phyloP scores from a whole-genome alignment of 2,797 vertebrate species.

The Gadopsis marmoratus region DNA sequence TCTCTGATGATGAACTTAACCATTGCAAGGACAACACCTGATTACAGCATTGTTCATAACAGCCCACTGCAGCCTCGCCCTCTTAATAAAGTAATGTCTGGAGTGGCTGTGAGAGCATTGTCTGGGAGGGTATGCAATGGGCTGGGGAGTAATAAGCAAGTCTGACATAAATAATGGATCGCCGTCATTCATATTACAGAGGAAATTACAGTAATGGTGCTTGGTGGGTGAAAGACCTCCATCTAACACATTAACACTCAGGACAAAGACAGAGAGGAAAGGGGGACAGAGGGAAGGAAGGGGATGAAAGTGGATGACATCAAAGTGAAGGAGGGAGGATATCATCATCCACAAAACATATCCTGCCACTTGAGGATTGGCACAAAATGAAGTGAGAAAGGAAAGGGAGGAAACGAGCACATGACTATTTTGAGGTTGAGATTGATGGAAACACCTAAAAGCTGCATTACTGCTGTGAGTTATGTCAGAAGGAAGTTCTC shows the following conservation, averaged over 20 bases:
- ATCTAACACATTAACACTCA: constrained; percentile 85
- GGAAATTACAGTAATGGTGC: constrained; percentile 88
- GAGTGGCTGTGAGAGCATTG: constrained; percentile 77
- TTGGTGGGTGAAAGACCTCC: constrained; percentile 83
- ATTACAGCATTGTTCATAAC: constrained; percentile 63
- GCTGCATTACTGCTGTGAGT: constrained; percentile 58
- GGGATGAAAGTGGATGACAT: constrained; percentile 68
- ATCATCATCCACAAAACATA: constrained; percentile 66
- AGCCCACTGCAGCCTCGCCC: constrained; percentile 66
- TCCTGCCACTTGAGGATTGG: constrained; percentile 60
- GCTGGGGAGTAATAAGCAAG: constrained; percentile 81
- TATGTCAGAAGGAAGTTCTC: constrained; percentile 68
- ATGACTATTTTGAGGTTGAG: constrained; percentile 74
- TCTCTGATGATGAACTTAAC: constrained; percentile 58
- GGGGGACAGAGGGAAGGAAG: constrained; percentile 64
- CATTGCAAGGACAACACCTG: constrained; percentile 62
- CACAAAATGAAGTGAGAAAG: constrained; percentile 65
- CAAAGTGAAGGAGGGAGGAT: constrained; percentile 56
- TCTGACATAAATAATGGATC: constrained; percentile 88
- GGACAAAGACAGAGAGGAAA: constrained; percentile 76
- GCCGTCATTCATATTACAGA: constrained; percentile 86
- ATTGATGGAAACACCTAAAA: constrained; percentile 74
- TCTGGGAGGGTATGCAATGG: constrained; percentile 76
- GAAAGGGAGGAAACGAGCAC: constrained; percentile 73
- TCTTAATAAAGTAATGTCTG: constrained; percentile 82